Evolutionary conservation across 2,797 vertebrate genomes (phyloP), one percentile per base, ranked within the genome.

Genomic region (Novumbra hubbsi): DNA sequence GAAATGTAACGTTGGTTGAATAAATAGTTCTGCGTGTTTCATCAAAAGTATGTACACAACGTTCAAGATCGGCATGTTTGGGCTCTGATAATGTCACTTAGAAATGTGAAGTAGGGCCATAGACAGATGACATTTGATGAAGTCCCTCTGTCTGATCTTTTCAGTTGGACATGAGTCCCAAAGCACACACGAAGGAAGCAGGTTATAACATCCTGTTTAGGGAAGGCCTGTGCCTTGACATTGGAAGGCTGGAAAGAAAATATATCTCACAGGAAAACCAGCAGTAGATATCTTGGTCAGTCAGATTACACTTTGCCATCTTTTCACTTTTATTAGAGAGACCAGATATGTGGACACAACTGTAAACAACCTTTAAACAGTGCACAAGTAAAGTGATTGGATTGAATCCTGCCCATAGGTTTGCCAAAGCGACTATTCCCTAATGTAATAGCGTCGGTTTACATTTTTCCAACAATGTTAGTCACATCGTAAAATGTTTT

Each of bases 131-230:
- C 48, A 27, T 45, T 45, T 28, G 5, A 30, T 32, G 27, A 27
- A 28, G 60, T 30, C 28, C 27, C 28, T 17, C 28, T 19, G 78
- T 34, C 24, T 69, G 45, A 68, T 30, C 72, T 73, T 34, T 68
- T 78, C 14, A 52, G 45, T 24, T 77, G 41, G 72, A 81, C 78
- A 72, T 71, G 81, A 80, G 65, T 78, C 78, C 87, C 85, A 85
- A 80, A 85, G 83, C 73, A 80, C 50, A 21, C 81, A 81, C 72
- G 84, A 76, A 84, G 88, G 88, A 90, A 90, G 83, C 81, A 67
- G 76, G 84, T 62, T 66, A 76, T 79, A 52, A 17, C 87, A 83
- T 92, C 90, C 90, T 90, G 87, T 88, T 84, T 84, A 79, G 55
- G 73, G 73, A 75, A 71, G 52, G 30, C 52, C 49, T 17, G 17